Evolutionary conservation across 2,888 invertebrate species (phyloP), one percentile per base, ranked within the genome.

Genomic region (Arctia plantaginis): DNA sequence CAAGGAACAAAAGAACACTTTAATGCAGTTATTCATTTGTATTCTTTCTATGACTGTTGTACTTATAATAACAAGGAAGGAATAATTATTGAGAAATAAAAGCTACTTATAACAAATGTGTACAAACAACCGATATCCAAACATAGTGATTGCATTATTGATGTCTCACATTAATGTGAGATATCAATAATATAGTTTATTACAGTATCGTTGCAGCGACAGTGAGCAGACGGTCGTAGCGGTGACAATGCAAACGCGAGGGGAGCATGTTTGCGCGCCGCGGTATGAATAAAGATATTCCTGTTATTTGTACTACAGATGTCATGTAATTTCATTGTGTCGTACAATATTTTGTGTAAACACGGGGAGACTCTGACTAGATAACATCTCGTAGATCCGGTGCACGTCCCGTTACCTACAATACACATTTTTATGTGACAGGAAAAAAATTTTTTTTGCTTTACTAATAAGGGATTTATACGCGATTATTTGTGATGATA

Each of bases 241-340:
- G 83, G 89, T 89, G 92, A 92, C 93, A 93, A 92, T 90, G 85
- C 89, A 86, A 89, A 89, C 86, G 89, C 89, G 91, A 93, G 95
- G 95, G 94, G 94, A 88, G 88, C 88, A 75, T 92, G 91, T 94
- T 94, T 93, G 93, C 92, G 85, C 90, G 90, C 83, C 92, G 93
- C 90, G 92, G 92, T 93, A 95, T 95, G 95, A 95, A 95, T 95
- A 95, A 95, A 95, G 95, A 95, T 95, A 95, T 95, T 92, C 94
- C 92, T 93, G 94, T 94, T 95, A 95, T 95, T 95, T 95, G 95
- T 94, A 93, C 89, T 95, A 95, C 95, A 95, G 95, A 95, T 95
- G 95, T 95, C 95, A 95, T 95, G 95, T 95, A 95, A 95, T 95
- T 93, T 95, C 93, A 95, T 95, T 95, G 95, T 95, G 93, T 91